Percentiles rank a stretch among this genome's conserved stretches.
These are phyloP conservation scores for Hemitrygon akajei DNA, from an alignment of 2,797 vertebrate genomes.

Conservation along the genomic window DNA sequence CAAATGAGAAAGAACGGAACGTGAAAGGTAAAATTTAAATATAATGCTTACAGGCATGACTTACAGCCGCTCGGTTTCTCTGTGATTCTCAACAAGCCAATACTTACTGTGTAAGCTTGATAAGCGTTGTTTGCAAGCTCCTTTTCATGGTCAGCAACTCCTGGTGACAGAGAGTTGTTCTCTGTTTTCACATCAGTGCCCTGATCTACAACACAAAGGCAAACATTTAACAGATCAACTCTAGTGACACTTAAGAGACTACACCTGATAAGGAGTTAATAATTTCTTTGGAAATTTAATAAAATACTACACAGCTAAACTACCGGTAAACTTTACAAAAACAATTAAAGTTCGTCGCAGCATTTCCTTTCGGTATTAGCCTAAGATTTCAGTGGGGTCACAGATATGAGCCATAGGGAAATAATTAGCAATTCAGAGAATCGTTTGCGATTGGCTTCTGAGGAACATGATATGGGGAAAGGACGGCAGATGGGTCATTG, in stretches of 20 bases:
- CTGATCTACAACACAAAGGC: constrained; percentile 64
- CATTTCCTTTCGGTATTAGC: not conserved
- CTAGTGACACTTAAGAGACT: constrained; percentile 41
- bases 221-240: constrained; percentile 44
- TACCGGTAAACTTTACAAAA: constrained; percentile 21
- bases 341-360: not conserved
- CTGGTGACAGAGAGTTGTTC: constrained; percentile 62
- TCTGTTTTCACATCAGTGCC: constrained; percentile 74
- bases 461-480: not conserved
- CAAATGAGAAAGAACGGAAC: not conserved
- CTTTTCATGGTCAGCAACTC: constrained; percentile 82
- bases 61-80: not conserved
- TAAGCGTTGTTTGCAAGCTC: constrained; percentile 74
- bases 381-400: not conserved
- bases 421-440: not conserved
- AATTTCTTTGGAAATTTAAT: constrained; percentile 40
- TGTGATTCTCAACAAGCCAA: not conserved
- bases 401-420: too few relatives aligned
- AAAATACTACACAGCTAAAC: not conserved
- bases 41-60: not conserved
- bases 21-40: not conserved
- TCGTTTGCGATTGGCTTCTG: not conserved
- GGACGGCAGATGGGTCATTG: not conserved
- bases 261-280: constrained; percentile 40
- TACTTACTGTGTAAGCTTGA: constrained; percentile 76